A percentile compares a stretch with the other conserved stretches of the same genome.
phyloP scores from a whole-genome alignment of 2,797 vertebrate genomes.

The Dermochelys coriacea region DNA sequence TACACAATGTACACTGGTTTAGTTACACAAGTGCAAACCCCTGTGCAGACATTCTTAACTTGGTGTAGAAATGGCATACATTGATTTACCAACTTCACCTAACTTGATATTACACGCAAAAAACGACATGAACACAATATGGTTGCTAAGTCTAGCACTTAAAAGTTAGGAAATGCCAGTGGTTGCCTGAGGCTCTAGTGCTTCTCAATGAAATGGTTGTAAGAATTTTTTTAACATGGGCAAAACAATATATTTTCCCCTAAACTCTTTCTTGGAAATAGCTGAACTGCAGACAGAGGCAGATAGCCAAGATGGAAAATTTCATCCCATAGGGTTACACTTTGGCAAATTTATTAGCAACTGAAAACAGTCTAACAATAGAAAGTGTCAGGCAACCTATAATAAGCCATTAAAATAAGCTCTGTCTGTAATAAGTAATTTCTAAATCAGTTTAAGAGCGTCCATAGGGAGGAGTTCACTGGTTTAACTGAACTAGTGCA shows the following conservation, averaged over 20 bases:
- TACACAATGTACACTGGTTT: neutral
- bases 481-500: neutral
- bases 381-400: neutral
- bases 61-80: constrained; percentile 30
- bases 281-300: neutral
- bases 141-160: neutral
- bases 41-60: neutral
- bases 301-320: neutral
- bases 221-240: neutral
- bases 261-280: neutral
- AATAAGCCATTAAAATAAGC: neutral
- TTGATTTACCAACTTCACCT: neutral
- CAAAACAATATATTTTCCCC: neutral
- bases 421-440: neutral
- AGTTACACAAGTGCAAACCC: neutral
- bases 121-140: neutral
- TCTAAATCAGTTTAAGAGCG: neutral
- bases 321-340: neutral
- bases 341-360: neutral
- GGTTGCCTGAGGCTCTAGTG: neutral
- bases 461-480: neutral
- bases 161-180: neutral
- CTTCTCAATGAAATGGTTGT: neutral
- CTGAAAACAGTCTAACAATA: neutral
- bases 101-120: neutral